phyloP scores from a whole-genome alignment of 2,113 vertebrate species.

The Xenus cinereus region DNA sequence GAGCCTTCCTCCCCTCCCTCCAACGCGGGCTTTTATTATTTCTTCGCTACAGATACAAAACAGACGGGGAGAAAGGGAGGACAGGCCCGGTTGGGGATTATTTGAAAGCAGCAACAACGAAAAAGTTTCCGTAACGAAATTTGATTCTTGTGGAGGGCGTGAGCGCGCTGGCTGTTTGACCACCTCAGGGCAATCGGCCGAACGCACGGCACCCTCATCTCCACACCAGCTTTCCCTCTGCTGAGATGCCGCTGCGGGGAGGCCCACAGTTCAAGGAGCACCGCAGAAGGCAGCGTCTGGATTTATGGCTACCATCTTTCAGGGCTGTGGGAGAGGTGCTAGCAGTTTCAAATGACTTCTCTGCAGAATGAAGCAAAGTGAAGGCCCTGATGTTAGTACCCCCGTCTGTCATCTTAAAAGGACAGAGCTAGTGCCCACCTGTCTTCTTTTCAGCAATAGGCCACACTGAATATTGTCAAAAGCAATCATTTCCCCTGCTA shows the following conservation, averaged over 20 bases:
- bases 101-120: constrained; percentile 9
- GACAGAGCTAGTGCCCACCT: not conserved
- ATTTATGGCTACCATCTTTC: constrained; percentile 36
- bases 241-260: not conserved
- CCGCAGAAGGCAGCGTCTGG: not conserved
- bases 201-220: not conserved
- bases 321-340: not conserved
- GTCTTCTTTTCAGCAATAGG: not conserved
- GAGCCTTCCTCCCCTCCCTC: not conserved
- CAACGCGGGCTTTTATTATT: not conserved
- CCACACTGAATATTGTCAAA: not conserved
- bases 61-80: not conserved
- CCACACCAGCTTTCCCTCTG: not conserved
- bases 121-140: constrained; percentile 27
- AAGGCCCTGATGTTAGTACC: not conserved
- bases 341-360: not conserved
- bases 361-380: constrained; percentile 13
- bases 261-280: not conserved
- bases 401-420: constrained; percentile 27
- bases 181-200: not conserved
- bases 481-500: not conserved
- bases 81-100: not conserved
- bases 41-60: not conserved
- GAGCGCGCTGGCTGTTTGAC: not conserved
- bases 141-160: not conserved